Base-by-base conservation (phyloP, 53 echinoderm and acorn worm genomes). In the Pentamera pediparva region DNA sequence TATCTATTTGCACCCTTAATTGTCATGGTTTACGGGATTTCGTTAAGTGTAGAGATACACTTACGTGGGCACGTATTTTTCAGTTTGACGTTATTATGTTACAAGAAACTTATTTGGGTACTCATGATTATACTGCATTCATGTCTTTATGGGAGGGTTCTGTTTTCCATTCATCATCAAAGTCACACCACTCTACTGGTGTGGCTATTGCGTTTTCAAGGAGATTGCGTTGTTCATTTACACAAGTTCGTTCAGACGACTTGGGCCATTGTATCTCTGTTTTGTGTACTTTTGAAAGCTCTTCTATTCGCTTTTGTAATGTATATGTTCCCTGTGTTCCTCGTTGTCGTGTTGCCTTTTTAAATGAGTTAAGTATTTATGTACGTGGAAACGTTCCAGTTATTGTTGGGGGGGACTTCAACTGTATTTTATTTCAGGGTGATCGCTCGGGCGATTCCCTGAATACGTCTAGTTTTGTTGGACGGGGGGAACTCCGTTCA, bases 221-320 rank as follows among this genome's bases (percentile, higher is more conserved):
- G n/a, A n/a, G n/a, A n/a, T n/a, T n/a, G n/a, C n/a, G n/a, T n/a
- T n/a, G n/a, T n/a, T n/a, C n/a, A n/a, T n/a, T n/a, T n/a, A n/a
- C n/a, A n/a, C n/a, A n/a, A n/a, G n/a, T 34, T 3, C 15, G 20
- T 32, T 61, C 2, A 21, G 64, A 64, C 40, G 21, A 6, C 17
- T 21, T n/a, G 20, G 64, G 39, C 12, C 5, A 40, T 7, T n/a
- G n/a, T 17, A 39, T 64, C 24, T 11, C 64, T 5, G 20, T 38
- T n/a, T 17, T 39, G 39, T 64, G 64, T 64, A 21, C 39, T 64
- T 2, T 64, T 6, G 20, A 64, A 64, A 2, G 18, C 40, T 18
- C n/a, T 29, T 13, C 64, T 22, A 21, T 64, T 64, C 38, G 64
- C 17, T 37, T 63, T 20, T 63, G 64, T 38, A 63, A 63, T n/a